A percentile compares a stretch with the other conserved stretches of the same genome.
Evolutionary conservation across 2,797 vertebrate species (phyloP).

Genomic region (Xenops minutus): DNA sequence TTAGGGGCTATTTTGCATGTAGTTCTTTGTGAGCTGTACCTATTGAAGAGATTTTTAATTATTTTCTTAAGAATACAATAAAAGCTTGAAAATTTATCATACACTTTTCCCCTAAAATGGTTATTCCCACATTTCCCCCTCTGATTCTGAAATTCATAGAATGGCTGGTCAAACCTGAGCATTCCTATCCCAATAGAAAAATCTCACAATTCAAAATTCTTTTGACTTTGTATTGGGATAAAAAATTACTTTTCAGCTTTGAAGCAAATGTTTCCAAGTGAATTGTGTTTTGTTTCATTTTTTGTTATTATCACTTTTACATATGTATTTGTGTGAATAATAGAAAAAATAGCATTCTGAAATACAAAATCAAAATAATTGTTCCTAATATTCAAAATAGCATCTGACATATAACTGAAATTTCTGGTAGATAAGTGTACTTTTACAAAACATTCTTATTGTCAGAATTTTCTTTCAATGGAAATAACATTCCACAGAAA

Average conservation of each 20-base stretch:
- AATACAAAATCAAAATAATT: background rate
- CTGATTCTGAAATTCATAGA: background rate
- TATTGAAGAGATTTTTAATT: background rate
- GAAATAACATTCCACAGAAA: background rate
- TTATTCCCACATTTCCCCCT: background rate
- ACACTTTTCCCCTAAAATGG: background rate
- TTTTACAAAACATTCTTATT: background rate
- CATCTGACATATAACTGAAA: background rate
- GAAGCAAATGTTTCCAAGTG: background rate
- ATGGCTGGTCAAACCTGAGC: background rate
- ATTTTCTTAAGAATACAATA: background rate
- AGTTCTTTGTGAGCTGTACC: background rate
- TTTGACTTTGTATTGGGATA: background rate
- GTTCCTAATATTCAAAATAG: background rate
- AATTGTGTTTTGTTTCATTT: background rate
- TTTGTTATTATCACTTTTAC: background rate
- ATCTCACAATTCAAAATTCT: background rate
- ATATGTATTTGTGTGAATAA: background rate
- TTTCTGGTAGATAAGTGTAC: background rate
- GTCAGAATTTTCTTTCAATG: background rate
- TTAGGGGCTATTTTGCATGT: background rate
- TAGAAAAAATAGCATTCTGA: background rate
- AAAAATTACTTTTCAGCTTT: background rate
- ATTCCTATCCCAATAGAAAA: background rate
- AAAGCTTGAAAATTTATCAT: background rate